Base-by-base conservation (phyloP, 1,140 invertebrate genomes). In the Macrosteles quadrilineatus region DNA sequence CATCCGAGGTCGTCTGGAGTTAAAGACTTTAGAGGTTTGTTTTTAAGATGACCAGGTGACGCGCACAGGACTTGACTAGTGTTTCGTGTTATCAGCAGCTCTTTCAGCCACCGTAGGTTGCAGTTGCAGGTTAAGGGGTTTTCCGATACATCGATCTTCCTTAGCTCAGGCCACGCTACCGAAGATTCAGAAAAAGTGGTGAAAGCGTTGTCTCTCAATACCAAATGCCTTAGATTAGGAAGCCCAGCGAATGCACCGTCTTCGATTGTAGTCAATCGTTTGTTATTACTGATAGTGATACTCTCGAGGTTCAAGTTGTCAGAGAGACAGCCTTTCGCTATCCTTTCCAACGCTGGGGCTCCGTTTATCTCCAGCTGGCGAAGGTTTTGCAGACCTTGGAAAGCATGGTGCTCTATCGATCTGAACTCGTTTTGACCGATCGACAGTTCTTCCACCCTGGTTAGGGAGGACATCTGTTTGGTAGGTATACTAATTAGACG, bases 111-210 rank as follows among this genome's bases (percentile, higher is more conserved):
- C 32, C 92, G 79, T 2, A 94, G 76, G 67, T 87, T 86, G 75
- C 93, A 95, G 73, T 90, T 88, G 78, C 93, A 96, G n/a, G 87
- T 80, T 12, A 96, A 81, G 0, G 92, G 92, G 76, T 95, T 95
- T 71, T 94, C 92, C 14, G 90, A 89, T 4, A 96, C 81, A 72
- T 94, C 91, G 11, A 95, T 76, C 3, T 85, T 84, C 25, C 87
- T 83, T n/a, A 95, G 78, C 73, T 93, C 91, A 65, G 87, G 87
- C 86, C 92, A 94, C 0, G 89, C 86, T 17, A 92, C 87, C 17
- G 93, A 83, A 0, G 88, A 87, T 78, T 94, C 92, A 1, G 87
- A 85, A 50, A 96, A 83, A 17, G 85, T 87, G 29, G 84, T 82
- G 71, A 96, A 87, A 0, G 88, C 88, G 78, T 95, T 94, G 76